Base-by-base conservation (phyloP, 2,888 invertebrate species). In the Labia minor region DNA sequence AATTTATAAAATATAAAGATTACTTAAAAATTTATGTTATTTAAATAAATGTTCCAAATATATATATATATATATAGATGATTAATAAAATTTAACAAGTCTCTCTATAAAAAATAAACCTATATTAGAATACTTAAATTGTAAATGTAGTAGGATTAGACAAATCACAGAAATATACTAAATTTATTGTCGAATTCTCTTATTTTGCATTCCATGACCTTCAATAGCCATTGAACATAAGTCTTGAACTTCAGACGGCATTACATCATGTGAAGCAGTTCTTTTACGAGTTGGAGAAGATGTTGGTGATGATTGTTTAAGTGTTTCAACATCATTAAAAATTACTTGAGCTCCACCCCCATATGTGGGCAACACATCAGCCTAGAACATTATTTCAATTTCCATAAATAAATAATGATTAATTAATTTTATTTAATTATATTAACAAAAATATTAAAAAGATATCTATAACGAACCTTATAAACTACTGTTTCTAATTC, bases 331-430 rank as follows among this genome's bases (percentile, higher is more conserved):
- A 77, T 97, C 97, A 72, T 92, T 90, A 76, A 98, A 95, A 21
- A 96, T 88, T 0, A 98, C 90, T 74, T 97, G 95, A 0, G 95
- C 92, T 0, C 99, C 98, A 0, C 98, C 98, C 1, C 93, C 91
- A 67, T 89, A 87, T 0, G 98, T 98, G 0, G 93, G 94, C 1
- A 96, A 84, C 1, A 98, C 90, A 76, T 97, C 93, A 14, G 90
- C 97, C 85, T 89, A 73, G 37, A 76, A n/a, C n/a, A 14, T 10
- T 49, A n/a, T 10, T n/a, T 49, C 49, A 49, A 49, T n/a, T 49
- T 11, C 6, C 6, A 33, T 33, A 33, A 8, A 33, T 33, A 8
- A 11, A 33, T 33, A 11, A 11, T 33, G 11, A 8, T 33, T 33
- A 33, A 11, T 6, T 11, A 33, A 33, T 8, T 33, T 33, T n/a